Conservation (phyloP, 2,888 invertebrate genomes). For the Eretmocerus hayati region DNA sequence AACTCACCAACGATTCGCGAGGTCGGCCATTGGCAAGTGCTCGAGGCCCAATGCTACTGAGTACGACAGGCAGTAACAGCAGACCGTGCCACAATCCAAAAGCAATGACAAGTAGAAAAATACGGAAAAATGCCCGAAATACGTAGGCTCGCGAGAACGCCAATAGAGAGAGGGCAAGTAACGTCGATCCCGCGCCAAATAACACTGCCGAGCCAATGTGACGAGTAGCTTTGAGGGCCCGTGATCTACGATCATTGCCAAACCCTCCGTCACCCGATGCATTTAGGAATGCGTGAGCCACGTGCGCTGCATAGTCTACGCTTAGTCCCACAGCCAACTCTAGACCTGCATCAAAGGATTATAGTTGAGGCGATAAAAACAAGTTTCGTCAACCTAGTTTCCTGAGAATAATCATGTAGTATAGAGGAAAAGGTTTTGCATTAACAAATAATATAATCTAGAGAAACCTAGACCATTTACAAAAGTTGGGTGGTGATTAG, state of each 20-base stretch:
- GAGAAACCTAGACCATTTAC: too few relatives aligned
- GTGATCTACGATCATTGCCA: conserved; percentile 37
- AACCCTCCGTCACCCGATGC: conserved; percentile 50
- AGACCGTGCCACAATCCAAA: conserved; percentile 76
- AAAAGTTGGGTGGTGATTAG: too few relatives aligned
- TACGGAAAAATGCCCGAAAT: conserved; percentile 69
- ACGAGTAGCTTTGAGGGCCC: conserved; percentile 60
- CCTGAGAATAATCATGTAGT: too few relatives aligned
- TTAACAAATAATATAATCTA: too few relatives aligned
- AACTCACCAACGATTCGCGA: too few relatives aligned
- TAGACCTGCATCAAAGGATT: conserved; percentile 44
- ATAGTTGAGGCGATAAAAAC: too few relatives aligned
- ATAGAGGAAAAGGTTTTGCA: too few relatives aligned
- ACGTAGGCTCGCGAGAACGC: conserved; percentile 68
- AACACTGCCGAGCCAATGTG: conserved; percentile 72
- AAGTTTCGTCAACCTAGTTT: too few relatives aligned
- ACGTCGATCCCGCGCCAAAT: conserved; percentile 70
- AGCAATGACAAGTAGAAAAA: conserved; percentile 68
- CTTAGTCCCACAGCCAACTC: conserved; percentile 76
- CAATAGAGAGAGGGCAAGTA: conserved; percentile 65
- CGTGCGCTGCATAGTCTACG: conserved; percentile 77
- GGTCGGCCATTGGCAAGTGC: too few relatives aligned
- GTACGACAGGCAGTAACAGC: conserved; percentile 65
- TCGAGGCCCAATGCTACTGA: conserved; percentile 65
- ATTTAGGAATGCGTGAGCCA: conserved; percentile 73